Percentiles rank a stretch among this genome's conserved stretches.
Conservation (phyloP, 1,140 invertebrate species). For the Ooceraea biroi region DNA sequence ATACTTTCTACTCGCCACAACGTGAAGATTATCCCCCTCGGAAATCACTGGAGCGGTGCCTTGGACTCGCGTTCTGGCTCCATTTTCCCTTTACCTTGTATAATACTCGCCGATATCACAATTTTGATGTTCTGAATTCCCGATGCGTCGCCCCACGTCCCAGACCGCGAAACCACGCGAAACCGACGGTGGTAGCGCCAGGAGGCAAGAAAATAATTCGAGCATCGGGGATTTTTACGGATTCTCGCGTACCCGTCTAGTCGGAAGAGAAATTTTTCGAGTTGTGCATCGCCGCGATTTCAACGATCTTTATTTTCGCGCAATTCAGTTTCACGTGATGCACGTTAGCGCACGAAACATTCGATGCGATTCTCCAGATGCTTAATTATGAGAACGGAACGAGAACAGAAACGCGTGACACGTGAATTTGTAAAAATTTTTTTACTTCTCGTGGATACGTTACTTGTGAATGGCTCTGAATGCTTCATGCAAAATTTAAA, state of each 20-base stretch:
- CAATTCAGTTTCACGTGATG: not conserved
- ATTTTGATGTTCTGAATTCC: constrained; percentile 53
- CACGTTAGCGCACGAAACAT: not conserved
- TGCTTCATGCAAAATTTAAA: not conserved
- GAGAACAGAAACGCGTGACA: not conserved
- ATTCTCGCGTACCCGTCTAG: constrained; percentile 22
- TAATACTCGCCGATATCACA: constrained; percentile 45
- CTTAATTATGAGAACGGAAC: not conserved
- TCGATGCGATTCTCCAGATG: not conserved
- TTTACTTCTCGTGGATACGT: not conserved
- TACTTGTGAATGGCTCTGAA: not conserved
- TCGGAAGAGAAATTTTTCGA: constrained; percentile 25
- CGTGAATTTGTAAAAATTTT: not conserved
- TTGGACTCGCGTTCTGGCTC: not conserved
- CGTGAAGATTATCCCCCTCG: constrained; percentile 37
- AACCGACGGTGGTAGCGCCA: not conserved
- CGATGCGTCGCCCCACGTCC: constrained; percentile 19
- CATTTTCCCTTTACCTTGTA: not conserved
- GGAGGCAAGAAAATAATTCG: constrained; percentile 40
- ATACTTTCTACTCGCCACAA: not conserved
- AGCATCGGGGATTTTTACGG: constrained; percentile 44
- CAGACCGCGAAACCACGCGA: constrained; percentile 35
- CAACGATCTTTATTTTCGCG: not conserved
- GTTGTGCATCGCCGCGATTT: constrained; percentile 2
- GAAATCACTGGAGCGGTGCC: constrained; percentile 41